Evolutionary conservation across 2,113 vertebrate genomes (phyloP), one percentile per base, ranked within the genome.

Genomic region (Prolemur simus): DNA sequence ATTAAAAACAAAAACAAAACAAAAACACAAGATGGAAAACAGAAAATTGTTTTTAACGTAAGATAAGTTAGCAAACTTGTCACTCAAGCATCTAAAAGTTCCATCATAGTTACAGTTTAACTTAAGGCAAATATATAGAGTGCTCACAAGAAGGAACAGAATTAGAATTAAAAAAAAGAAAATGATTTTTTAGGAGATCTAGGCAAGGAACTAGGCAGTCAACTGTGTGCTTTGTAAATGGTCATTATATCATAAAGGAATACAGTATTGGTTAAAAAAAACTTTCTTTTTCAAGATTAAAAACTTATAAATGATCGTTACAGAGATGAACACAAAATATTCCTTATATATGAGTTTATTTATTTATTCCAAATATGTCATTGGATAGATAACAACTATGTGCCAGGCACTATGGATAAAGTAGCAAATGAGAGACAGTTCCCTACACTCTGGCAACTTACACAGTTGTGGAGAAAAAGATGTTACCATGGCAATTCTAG

Each of bases 101-200:
- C 10, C 7, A 94, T 45, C 20, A 88, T 7, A 81, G 82, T 68
- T 91, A 89, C 14, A 94, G 29, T 92, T 88, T 88, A 94, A 96
- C 69, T 45, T 68, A 92, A 64, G 18, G 64, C 45, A 96, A 96
- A 94, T 34, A 94, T 1, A 39, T 15, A 92, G 58, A 95, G 17
- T 56, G 6, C n/a, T 82, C 64, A 92, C 7, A 71, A 77, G 11
- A 2, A 69, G 73, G 58, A 74, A 45, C 2, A 81, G 49, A 60
- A 47, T 32, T 2, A 27, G 37, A 29, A 17, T 74, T 34, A n/a
- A 0, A 18, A 47, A 87, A 93, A 58, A 45, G 6, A 49, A 56
- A 93, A 69, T 15, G 37, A 47, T 15, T 42, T 76, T 66, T 34
- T 17, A 49, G 6, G 9, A n/a, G 29, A 88, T 23, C 9, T 1